These are phyloP conservation scores for Hirtodrosophila duncani DNA, from an alignment of 2,888 invertebrate genomes.

Conservation along the genomic window DNA sequence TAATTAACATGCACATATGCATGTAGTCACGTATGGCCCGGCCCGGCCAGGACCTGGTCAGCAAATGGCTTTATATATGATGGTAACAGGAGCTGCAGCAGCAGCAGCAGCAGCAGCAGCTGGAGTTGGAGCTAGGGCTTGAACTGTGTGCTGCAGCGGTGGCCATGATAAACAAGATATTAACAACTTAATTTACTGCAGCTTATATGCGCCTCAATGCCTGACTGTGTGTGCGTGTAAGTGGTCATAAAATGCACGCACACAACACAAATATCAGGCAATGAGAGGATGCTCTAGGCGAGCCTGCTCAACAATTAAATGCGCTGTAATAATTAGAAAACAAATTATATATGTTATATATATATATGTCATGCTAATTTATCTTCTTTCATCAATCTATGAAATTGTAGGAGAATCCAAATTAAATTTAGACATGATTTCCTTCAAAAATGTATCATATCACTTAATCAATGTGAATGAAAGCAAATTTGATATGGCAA, in stretches of 20 bases:
- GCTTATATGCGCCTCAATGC: constrained; percentile 30
- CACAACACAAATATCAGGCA: constrained; percentile 62
- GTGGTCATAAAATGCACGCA: constrained; percentile 61
- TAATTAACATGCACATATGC: constrained; percentile 64
- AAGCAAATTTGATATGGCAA: no score
- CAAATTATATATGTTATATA: no score
- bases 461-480: no score
- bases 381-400: no score
- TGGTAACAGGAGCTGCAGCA: constrained; percentile 3
- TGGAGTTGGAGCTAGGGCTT: no score
- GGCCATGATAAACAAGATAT: constrained; percentile 69
- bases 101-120: not conserved
- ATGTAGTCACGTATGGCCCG: constrained; percentile 31
- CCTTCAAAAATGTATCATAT: no score
- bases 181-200: constrained; percentile 73
- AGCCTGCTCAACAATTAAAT: no score
- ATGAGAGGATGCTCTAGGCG: no score
- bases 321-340: no score
- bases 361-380: no score
- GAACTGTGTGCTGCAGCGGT: not conserved
- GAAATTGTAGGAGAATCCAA: no score
- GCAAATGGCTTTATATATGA: constrained; percentile 27
- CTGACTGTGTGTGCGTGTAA: constrained; percentile 15
- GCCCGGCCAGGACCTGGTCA: constrained; percentile 25
- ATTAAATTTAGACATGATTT: no score